Conservation (phyloP, 2,888 invertebrate species). For the Parthenolecanium corni region DNA sequence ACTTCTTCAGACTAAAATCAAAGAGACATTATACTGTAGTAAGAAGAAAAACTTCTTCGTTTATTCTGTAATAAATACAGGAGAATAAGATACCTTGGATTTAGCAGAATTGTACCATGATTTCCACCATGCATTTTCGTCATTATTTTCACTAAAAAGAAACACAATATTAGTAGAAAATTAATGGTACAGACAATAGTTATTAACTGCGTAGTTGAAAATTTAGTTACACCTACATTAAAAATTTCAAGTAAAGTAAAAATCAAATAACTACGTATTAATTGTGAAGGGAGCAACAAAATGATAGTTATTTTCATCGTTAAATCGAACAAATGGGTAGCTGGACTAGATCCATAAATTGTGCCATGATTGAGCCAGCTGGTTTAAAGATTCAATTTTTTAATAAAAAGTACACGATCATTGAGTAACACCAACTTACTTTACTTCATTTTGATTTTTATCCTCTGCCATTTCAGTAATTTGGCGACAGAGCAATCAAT, state of each 20-base stretch:
- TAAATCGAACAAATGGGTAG: too few relatives aligned
- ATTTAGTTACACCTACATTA: too few relatives aligned
- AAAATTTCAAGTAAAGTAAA: too few relatives aligned
- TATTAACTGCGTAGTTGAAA: not conserved
- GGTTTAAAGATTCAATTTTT: not conserved
- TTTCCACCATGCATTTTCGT: slow-evolving; percentile 30
- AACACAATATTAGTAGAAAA: too few relatives aligned
- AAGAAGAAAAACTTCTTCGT: not conserved
- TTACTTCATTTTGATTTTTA: not conserved
- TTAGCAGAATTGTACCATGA: slow-evolving; percentile 30
- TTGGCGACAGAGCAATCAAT: not conserved
- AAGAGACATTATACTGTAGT: slow-evolving; percentile 27
- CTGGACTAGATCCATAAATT: too few relatives aligned
- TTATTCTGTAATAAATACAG: not conserved
- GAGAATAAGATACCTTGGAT: slow-evolving; percentile 23
- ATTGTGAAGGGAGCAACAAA: not conserved
- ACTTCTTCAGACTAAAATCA: slow-evolving; percentile 55
- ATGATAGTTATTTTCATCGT: too few relatives aligned
- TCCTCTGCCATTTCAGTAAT: not conserved
- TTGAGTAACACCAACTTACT: not conserved
- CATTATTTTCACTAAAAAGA: slow-evolving; percentile 2
- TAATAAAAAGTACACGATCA: not conserved
- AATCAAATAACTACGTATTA: too few relatives aligned
- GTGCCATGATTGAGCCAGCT: not conserved
- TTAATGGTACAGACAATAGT: not conserved